Conservation (phyloP, 2,888 invertebrate species). For the Drosophila kuntzei region DNA sequence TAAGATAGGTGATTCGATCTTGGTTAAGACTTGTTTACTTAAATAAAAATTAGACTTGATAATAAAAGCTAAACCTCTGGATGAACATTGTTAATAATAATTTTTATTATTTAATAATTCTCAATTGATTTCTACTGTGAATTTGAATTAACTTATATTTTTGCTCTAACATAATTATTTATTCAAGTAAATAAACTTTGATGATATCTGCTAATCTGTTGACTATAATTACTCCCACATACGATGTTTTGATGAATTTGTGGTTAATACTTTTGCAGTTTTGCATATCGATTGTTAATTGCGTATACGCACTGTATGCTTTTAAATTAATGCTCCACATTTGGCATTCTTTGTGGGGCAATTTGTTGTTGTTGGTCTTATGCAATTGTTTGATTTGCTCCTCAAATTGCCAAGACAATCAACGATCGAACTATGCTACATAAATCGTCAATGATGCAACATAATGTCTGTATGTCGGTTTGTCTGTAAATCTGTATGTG, state of each 20-base stretch:
- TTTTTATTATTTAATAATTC: no score
- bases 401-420: constrained; percentile 41
- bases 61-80: no score
- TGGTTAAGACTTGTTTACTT: no score
- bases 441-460: constrained; percentile 48
- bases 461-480: neutral
- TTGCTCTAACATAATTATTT: no score
- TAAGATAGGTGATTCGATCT: no score
- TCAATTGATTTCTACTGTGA: no score
- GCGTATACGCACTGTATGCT: constrained; percentile 22
- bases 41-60: no score
- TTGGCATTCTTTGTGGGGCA: constrained; percentile 11
- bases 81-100: no score
- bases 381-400: constrained; percentile 49
- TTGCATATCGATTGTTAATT: constrained; percentile 2
- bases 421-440: constrained; percentile 35
- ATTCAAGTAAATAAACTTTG: neutral
- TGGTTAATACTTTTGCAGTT: neutral
- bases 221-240: neutral
- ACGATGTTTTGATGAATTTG: neutral
- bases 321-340: neutral
- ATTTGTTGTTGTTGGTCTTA: constrained; percentile 29
- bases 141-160: no score
- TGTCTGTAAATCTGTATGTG: neutral
- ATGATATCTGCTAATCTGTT: neutral